These are phyloP conservation scores for Chironomus striatipennis DNA, from an alignment of 1,140 invertebrate genomes.

Conservation along the genomic window DNA sequence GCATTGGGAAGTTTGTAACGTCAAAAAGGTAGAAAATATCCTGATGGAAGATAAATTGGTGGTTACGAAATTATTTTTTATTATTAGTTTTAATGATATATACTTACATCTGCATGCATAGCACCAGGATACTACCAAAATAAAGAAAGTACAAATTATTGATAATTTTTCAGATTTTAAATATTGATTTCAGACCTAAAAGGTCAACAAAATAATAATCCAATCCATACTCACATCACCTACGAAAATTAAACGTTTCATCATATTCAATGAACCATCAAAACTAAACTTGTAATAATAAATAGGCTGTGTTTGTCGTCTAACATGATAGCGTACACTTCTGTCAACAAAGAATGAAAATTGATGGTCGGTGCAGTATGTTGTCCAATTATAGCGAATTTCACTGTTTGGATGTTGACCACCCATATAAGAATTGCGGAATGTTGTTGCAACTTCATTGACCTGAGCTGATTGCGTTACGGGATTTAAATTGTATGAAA, in stretches of 20 bases:
- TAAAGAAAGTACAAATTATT: too few relatives aligned
- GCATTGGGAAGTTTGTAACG: slow-evolving; percentile 31
- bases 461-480: slow-evolving; percentile 4
- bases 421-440: slow-evolving; percentile 10
- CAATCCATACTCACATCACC: background rate
- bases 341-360: slow-evolving; percentile 8
- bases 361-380: slow-evolving; percentile 13
- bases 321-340: background rate
- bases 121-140: slow-evolving; percentile 30
- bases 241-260: background rate
- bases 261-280: slow-evolving; percentile 21
- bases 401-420: background rate
- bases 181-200: too few relatives aligned
- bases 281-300: slow-evolving; percentile 25
- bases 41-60: too few relatives aligned
- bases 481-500: background rate
- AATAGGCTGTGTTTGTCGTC: background rate
- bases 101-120: slow-evolving; percentile 35
- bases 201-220: too few relatives aligned
- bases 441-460: slow-evolving; percentile 16
- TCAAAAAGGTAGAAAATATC: slow-evolving; percentile 43
- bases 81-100: too few relatives aligned
- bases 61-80: too few relatives aligned
- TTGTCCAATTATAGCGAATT: slow-evolving; percentile 16
- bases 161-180: too few relatives aligned